A percentile compares a stretch with the other conserved stretches of the same genome.
Evolutionary conservation across 2,797 vertebrate species (phyloP).

Genomic region (Ceryle rudis): DNA sequence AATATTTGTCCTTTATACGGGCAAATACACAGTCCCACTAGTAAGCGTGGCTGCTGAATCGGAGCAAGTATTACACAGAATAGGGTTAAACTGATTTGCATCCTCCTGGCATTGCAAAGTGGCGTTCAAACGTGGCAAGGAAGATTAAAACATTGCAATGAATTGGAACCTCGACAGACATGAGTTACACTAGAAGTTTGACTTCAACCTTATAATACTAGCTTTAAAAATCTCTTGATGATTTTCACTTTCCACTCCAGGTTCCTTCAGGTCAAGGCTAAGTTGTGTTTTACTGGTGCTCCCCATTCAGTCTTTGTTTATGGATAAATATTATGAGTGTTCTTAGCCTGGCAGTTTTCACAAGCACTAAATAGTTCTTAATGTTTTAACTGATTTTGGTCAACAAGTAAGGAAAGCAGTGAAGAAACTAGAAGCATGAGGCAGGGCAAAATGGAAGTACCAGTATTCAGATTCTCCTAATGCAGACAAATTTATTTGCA

Average conservation of each 20-base stretch:
- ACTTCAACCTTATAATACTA: background rate
- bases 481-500: background rate
- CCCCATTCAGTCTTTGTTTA: background rate
- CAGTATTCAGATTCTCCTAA: background rate
- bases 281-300: background rate
- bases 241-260: background rate
- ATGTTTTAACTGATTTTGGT: background rate
- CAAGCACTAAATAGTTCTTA: background rate
- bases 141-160: background rate
- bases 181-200: background rate
- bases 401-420: background rate
- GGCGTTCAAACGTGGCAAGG: background rate
- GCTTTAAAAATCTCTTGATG: background rate
- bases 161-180: background rate
- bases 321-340: constrained; percentile 32
- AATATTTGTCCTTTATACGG: background rate
- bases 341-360: constrained; percentile 19
- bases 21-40: background rate
- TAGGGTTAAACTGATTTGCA: background rate
- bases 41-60: background rate
- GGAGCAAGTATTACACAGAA: background rate
- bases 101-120: background rate
- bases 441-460: background rate
- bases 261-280: constrained; percentile 2
- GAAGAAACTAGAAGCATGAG: background rate